Evolutionary conservation across 2,797 vertebrate species (phyloP), one percentile per base, ranked within the genome.

Genomic region (Xerus rutilus): DNA sequence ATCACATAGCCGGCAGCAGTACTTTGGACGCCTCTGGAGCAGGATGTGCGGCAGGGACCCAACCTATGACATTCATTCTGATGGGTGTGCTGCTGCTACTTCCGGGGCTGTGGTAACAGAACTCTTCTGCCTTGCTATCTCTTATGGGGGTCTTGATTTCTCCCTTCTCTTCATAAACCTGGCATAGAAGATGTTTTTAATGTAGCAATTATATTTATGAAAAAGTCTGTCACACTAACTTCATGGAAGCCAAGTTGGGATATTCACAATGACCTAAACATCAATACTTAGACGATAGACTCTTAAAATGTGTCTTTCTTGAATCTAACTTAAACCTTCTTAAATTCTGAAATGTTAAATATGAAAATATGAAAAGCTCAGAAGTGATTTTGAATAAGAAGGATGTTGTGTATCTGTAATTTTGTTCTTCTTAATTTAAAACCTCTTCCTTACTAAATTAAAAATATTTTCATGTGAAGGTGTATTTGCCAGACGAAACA

Each of bases 51-150:
- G 72, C 95, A 45, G 84, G 96, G 76, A 70, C 94, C 45, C 92
- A 97, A 97, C 97, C 96, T 52, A 39, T 98, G 97, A 94, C 98
- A 91, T 96, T 98, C 91, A 94, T 98, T 74, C 95, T 98, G 95
- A 98, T 98, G 96, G 98, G 95, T 95, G 98, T 98, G 87, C 98
- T 98, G 72, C 91, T 97, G 92, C 89, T 98, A 5, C 95, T 98
- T 96, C 98, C 97, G 47, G 88, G 15, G 82, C 87, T 98, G 97
- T 99, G 98, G 98, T 99, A 99, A 99, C 90, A 77, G 72, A 79
- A 86, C 78, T 91, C 39, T 81, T 96, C 87, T 95, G 20, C 3
- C 59, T 90, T 76, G 86, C 59, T 81, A n/a, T 1, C 73, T 79
- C 65, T 81, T 73, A 9, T 30, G 93, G 54, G 59, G 93, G 59